Conservation (phyloP, 2,113 vertebrate genomes). For the Sylvia atricapilla region DNA sequence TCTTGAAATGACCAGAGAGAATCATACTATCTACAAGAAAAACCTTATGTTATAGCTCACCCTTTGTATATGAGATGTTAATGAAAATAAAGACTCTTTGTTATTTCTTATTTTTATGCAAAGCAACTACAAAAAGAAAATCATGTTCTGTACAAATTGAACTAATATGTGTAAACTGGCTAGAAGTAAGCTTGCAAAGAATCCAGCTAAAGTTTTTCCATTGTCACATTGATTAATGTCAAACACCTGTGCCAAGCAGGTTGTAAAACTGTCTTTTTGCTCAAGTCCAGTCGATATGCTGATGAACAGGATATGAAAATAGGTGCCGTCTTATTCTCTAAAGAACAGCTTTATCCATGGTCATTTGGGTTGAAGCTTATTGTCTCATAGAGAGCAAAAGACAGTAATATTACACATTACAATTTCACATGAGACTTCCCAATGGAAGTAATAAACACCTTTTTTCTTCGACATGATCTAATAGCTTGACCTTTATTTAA, state of each 20-base stretch:
- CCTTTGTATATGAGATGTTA: neutral
- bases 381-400: neutral
- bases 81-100: neutral
- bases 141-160: neutral
- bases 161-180: neutral
- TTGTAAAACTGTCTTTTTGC: neutral
- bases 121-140: neutral
- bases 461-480: neutral
- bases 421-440: neutral
- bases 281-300: neutral
- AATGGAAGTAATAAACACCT: neutral
- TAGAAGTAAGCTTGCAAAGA: neutral
- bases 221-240: neutral
- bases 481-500: neutral
- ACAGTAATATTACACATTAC: neutral
- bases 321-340: neutral
- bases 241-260: neutral
- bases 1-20: neutral
- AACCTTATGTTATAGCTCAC: neutral
- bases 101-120: neutral
- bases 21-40: neutral
- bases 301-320: neutral
- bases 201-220: neutral
- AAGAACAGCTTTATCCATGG: neutral
- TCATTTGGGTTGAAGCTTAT: neutral